A percentile compares a stretch with the other conserved stretches of the same genome.
phyloP scores from a whole-genome alignment of 2,113 vertebrate genomes.

The Lathamus discolor region DNA sequence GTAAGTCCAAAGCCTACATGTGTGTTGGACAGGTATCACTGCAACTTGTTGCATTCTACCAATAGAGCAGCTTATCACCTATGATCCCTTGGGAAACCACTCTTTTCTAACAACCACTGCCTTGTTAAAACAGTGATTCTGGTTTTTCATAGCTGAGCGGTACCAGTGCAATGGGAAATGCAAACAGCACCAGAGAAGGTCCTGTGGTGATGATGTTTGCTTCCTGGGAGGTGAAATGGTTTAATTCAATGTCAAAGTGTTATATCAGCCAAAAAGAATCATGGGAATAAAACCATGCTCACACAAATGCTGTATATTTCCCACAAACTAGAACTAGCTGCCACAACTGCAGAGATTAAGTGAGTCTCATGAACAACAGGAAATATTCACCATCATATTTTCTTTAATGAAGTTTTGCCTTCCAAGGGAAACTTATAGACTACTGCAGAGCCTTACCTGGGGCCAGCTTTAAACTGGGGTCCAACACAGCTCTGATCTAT shows the following conservation, averaged over 20 bases:
- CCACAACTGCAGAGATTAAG: neutral
- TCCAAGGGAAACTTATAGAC: neutral
- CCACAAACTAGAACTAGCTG: neutral
- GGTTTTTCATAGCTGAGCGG: neutral
- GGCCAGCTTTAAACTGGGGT: neutral
- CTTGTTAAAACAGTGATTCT: neutral
- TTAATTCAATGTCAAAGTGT: neutral
- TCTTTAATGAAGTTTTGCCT: neutral
- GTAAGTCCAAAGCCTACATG: neutral
- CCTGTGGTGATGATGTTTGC: neutral
- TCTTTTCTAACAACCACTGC: neutral
- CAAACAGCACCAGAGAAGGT: neutral
- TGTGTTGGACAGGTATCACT: neutral
- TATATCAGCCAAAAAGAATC: neutral
- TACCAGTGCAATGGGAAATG: neutral
- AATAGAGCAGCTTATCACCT: neutral
- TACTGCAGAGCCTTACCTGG: neutral
- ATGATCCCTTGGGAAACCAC: neutral
- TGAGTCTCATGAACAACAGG: too few relatives aligned
- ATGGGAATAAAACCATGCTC: neutral
- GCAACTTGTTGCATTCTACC: neutral
- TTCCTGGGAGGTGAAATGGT: neutral
- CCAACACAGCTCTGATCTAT: neutral
- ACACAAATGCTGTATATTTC: neutral
- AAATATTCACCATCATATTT: neutral